These are phyloP conservation scores for Hipparchia semele DNA, from an alignment of 2,888 invertebrate genomes.

Conservation along the genomic window DNA sequence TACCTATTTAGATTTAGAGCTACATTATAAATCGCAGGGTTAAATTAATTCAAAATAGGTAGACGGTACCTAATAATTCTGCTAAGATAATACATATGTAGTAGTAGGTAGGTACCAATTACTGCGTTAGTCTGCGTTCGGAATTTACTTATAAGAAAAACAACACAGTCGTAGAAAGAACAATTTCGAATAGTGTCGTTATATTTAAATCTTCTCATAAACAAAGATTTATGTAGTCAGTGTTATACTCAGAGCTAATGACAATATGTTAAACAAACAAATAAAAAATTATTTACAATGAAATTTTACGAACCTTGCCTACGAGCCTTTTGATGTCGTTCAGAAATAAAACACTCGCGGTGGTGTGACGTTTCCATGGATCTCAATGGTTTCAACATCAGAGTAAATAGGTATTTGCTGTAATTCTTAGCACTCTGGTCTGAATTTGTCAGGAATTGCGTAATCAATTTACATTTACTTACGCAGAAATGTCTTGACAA, in stretches of 20 bases:
- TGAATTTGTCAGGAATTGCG: slow-evolving; percentile 32
- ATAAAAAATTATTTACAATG: slow-evolving; percentile 41
- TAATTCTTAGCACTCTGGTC: slow-evolving; percentile 40
- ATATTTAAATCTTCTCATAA: neutral
- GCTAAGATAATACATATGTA: neutral
- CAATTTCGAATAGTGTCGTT: neutral
- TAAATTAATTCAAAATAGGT: too few species aligned
- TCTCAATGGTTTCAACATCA: slow-evolving; percentile 23
- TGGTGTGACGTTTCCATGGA: slow-evolving; percentile 27
- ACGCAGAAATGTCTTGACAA: neutral
- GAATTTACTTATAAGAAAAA: neutral
- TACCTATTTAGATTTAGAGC: too few species aligned
- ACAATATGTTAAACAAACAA: slow-evolving; percentile 36
- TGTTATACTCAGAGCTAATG: slow-evolving; percentile 14
- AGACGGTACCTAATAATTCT: too few species aligned
- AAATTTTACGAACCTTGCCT: slow-evolving; percentile 46
- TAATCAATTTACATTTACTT: slow-evolving; percentile 29
- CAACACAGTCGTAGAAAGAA: neutral
- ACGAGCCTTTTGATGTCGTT: slow-evolving; percentile 44
- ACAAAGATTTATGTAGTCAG: neutral
- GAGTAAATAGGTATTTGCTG: slow-evolving; percentile 28
- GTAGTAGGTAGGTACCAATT: neutral
- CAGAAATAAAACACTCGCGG: slow-evolving; percentile 52
- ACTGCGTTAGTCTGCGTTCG: too few species aligned
- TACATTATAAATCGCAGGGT: too few species aligned